These are phyloP conservation scores for Achlya flavicornis DNA, from an alignment of 2,888 invertebrate genomes.

Conservation along the genomic window DNA sequence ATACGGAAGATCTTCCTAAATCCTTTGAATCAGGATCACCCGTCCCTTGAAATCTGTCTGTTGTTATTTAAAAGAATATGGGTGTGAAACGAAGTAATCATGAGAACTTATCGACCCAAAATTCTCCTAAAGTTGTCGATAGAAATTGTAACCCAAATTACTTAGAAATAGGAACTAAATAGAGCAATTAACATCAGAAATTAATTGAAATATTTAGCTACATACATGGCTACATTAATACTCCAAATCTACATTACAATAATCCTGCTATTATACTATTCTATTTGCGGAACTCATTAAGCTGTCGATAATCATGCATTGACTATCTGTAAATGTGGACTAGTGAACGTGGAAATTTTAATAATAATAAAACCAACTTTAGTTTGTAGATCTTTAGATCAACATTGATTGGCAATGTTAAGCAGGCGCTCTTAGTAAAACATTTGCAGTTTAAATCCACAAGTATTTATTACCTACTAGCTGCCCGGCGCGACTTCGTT, in stretches of 20 bases:
- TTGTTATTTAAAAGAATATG: slow-evolving; percentile 20
- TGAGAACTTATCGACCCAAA: neutral
- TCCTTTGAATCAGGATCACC: slow-evolving; percentile 12
- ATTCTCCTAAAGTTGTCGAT: neutral
- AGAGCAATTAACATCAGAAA: neutral
- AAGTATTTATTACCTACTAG: too few species aligned
- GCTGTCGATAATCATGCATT: neutral
- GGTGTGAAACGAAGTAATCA: neutral
- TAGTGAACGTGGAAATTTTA: neutral
- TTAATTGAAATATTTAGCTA: too few species aligned
- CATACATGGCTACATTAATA: too few species aligned
- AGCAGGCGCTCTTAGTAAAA: too few species aligned
- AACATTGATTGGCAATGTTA: too few species aligned
- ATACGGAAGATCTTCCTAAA: slow-evolving; percentile 15
- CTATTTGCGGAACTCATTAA: neutral
- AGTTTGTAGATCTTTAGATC: too few species aligned
- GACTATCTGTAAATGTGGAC: neutral
- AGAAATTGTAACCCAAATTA: neutral
- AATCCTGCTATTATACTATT: neutral
- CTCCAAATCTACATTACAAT: neutral
- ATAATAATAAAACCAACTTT: too few species aligned
- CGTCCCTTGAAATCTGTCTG: slow-evolving; percentile 24
- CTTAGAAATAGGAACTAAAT: neutral
- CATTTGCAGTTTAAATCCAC: too few species aligned
- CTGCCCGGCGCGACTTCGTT: too few species aligned